Evolutionary conservation across 2,113 vertebrate species (phyloP).

Genomic region (Gallinago jamesoni): DNA sequence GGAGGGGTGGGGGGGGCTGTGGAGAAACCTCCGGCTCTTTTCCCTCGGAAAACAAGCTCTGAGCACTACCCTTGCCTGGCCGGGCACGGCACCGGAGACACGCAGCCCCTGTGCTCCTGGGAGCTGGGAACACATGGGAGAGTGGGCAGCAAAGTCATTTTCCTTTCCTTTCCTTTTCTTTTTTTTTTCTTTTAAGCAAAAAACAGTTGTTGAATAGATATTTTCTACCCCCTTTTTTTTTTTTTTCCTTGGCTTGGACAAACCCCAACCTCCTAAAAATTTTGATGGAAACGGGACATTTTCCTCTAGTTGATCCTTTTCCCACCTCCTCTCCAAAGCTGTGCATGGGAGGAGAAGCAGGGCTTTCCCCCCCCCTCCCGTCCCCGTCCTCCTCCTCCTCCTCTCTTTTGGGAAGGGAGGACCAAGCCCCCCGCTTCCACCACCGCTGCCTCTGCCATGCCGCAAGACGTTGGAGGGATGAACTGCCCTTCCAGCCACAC

Average conservation of each 20-base stretch:
- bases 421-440: background rate
- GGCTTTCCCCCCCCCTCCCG: background rate
- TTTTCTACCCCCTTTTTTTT: background rate
- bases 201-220: background rate
- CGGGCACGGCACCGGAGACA: background rate
- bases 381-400: background rate
- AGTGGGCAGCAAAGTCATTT: background rate
- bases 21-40: background rate
- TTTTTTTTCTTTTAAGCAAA: background rate
- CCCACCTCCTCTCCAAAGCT: background rate
- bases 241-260: background rate
- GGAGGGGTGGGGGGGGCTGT: background rate
- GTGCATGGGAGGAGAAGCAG: background rate
- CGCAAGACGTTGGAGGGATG: background rate
- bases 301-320: background rate
- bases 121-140: background rate
- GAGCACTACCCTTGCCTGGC: background rate
- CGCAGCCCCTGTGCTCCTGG: background rate
- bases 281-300: background rate
- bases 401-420: background rate
- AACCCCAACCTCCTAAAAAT: background rate
- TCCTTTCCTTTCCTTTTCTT: background rate
- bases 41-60: background rate
- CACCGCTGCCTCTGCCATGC: background rate
- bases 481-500: conserved; percentile 39